A percentile compares a stretch with the other conserved stretches of the same genome.
phyloP scores from a whole-genome alignment of 2,888 invertebrate genomes.

The Arctia plantaginis region DNA sequence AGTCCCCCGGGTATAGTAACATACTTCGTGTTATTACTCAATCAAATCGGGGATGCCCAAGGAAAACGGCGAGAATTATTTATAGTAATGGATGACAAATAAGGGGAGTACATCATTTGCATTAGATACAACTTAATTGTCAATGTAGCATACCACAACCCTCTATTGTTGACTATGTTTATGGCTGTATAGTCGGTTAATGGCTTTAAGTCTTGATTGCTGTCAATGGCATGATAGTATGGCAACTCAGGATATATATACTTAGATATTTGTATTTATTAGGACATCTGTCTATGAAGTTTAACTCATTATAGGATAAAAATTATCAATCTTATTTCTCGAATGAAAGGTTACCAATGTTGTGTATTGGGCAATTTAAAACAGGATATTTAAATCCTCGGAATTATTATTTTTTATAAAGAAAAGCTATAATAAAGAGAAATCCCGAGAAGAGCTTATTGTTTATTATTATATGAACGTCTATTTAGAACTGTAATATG shows the following conservation, averaged over 20 bases:
- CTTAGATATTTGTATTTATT: no score
- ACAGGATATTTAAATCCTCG: no score
- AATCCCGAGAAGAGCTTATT: no score
- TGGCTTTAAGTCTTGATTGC: neutral
- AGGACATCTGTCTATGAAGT: neutral
- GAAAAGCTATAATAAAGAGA: neutral
- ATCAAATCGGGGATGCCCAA: conserved; percentile 17
- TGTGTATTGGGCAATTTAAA: neutral
- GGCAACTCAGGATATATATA: no score
- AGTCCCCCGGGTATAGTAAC: conserved; percentile 22
- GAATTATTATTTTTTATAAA: no score
- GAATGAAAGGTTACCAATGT: neutral
- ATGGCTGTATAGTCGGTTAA: neutral
- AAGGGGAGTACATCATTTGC: neutral
- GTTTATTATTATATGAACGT: no score
- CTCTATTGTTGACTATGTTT: neutral
- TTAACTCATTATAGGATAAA: neutral
- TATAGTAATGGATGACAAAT: neutral
- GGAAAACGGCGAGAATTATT: neutral
- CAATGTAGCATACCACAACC: neutral
- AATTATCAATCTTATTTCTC: neutral
- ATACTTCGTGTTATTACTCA: conserved; percentile 26
- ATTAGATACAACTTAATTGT: neutral
- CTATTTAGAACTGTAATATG: no score
- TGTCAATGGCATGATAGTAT: neutral